Percentiles rank a stretch among this genome's conserved stretches.
phyloP scores from a whole-genome alignment of 2,888 invertebrate genomes.

The Tipula vernalis region DNA sequence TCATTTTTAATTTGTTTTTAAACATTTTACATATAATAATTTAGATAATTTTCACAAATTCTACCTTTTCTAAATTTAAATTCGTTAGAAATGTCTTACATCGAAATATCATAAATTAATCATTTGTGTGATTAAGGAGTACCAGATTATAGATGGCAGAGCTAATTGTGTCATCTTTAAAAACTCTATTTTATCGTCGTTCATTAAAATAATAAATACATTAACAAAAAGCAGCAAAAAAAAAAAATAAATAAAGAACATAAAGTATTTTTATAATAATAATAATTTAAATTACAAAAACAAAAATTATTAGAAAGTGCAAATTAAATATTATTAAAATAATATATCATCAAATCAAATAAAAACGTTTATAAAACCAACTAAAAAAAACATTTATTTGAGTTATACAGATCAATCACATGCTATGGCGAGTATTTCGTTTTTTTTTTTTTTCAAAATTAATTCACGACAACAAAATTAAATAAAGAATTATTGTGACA shows the following conservation, averaged over 20 bases:
- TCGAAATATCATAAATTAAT: neutral
- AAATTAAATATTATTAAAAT: neutral
- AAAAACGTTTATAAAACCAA: neutral
- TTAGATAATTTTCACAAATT: neutral
- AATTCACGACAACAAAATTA: neutral
- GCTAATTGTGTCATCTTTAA: neutral
- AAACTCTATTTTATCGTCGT: neutral
- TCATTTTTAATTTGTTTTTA: neutral
- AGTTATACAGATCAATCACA: neutral
- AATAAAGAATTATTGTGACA: constrained; percentile 11
- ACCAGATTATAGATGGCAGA: neutral
- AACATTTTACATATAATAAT: neutral
- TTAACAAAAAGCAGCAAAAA: neutral
- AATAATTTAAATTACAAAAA: neutral
- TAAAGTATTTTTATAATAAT: neutral
- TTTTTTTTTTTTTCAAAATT: neutral
- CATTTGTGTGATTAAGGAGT: neutral
- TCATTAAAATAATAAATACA: neutral
- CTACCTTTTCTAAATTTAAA: neutral
- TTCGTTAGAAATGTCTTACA: no score
- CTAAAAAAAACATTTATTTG: neutral
- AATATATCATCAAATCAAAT: neutral
- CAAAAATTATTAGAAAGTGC: neutral
- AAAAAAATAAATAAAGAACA: neutral
- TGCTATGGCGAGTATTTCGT: neutral